These are phyloP conservation scores for Chitala chitala DNA, from an alignment of 2,113 vertebrate species.

Conservation along the genomic window DNA sequence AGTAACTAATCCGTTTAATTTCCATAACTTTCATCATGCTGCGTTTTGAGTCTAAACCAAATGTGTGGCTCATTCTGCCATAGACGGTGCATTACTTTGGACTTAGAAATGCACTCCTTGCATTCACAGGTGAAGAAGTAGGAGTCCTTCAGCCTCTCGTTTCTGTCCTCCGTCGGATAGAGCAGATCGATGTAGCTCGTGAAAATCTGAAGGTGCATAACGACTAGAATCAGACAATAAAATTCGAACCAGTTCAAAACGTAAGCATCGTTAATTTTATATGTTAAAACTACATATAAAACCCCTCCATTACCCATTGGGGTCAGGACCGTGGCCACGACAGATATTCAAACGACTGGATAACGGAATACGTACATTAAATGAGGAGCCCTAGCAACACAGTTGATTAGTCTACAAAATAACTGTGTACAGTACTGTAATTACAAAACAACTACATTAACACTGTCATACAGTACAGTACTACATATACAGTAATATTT, in stretches of 20 bases:
- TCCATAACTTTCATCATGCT: too few species aligned
- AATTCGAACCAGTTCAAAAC: not conserved
- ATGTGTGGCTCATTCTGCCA: not conserved
- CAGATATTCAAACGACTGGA: too few species aligned
- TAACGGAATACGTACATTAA: too few species aligned
- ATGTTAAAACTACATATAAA: not conserved
- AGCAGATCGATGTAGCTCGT: slow-evolving; percentile 95
- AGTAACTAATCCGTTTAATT: not conserved
- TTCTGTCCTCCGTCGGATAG: slow-evolving; percentile 93
- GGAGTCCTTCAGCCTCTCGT: slow-evolving; percentile 73
- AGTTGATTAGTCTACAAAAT: too few species aligned
- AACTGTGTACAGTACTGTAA: too few species aligned
- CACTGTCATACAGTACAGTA: too few species aligned
- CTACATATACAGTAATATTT: too few species aligned
- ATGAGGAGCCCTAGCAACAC: too few species aligned
- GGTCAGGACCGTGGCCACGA: too few species aligned
- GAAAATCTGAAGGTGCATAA: slow-evolving; percentile 66
- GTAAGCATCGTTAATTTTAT: not conserved
- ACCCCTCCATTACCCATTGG: too few species aligned
- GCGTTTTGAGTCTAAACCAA: not conserved
- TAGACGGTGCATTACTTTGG: slow-evolving; percentile 61
- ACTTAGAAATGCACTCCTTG: slow-evolving; percentile 72
- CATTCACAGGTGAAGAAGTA: slow-evolving; percentile 91
- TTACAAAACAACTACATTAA: too few species aligned
- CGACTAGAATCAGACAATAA: not conserved